Evolutionary conservation across 2,797 vertebrate genomes (phyloP).

Genomic region (Acrocephalus scirpaceus): DNA sequence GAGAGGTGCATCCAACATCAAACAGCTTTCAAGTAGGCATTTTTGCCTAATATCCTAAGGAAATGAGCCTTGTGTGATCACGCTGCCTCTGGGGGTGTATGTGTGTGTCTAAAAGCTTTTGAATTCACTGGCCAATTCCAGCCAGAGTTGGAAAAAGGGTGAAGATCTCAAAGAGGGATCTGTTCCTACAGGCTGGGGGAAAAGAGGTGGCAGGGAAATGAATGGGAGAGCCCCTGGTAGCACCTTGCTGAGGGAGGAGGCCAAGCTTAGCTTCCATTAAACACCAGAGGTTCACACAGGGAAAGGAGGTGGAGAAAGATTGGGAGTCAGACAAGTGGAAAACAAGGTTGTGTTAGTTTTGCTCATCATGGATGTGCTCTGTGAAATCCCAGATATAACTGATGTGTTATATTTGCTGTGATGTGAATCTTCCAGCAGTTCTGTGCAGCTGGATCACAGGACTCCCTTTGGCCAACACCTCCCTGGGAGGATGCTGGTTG

Average conservation of each 20-base stretch:
- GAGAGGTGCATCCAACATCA: conserved; percentile 41
- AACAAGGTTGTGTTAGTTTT: neutral
- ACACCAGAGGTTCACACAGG: neutral
- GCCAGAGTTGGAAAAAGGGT: neutral
- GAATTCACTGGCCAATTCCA: conserved; percentile 19
- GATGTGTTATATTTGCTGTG: neutral
- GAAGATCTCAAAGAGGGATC: conserved; percentile 11
- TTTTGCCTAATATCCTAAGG: conserved; percentile 67
- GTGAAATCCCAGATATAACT: neutral
- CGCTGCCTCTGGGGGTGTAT: neutral
- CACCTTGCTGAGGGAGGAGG: neutral
- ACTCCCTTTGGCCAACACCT: neutral
- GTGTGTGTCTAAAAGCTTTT: conserved; percentile 51
- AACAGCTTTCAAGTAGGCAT: conserved; percentile 35
- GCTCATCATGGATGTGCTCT: neutral
- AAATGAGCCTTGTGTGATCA: conserved; percentile 52
- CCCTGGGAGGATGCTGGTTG: neutral
- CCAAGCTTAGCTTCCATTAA: neutral
- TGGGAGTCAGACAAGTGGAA: neutral
- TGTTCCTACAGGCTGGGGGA: conserved; percentile 4
- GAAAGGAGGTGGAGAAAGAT: neutral
- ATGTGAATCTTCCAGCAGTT: fast-evolving
- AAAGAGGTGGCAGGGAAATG: neutral
- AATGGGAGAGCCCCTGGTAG: conserved; percentile 10
- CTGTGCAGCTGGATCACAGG: neutral